These are phyloP conservation scores for Pelagia noctiluca DNA, from an alignment of 30 jellyfish, hydroid and myxozoan species.

Conservation along the genomic window DNA sequence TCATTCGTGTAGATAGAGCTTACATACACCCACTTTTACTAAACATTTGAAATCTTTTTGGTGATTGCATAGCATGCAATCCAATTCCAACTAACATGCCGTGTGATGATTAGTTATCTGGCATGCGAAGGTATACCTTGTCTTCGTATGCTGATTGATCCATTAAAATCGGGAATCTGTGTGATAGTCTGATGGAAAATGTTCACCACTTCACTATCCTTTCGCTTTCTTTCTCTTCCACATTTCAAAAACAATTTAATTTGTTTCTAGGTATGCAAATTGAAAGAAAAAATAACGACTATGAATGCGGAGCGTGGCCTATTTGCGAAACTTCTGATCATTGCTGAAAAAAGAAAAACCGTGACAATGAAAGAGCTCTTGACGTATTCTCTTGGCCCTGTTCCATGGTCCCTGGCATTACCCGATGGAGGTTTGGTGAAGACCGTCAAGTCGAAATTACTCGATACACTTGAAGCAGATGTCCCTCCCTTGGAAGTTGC, in stretches of 20 bases:
- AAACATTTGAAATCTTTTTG: too few species aligned
- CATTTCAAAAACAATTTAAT: too few species aligned
- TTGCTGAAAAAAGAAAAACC: slow-evolving; percentile 35
- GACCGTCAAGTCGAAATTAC: slow-evolving; percentile 46
- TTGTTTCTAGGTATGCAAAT: slow-evolving; percentile 23
- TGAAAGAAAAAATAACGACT: slow-evolving; percentile 39
- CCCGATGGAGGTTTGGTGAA: slow-evolving; percentile 57
- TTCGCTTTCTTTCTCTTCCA: neutral
- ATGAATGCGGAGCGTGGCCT: slow-evolving; percentile 51
- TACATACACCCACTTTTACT: too few species aligned
- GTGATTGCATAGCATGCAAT: too few species aligned
- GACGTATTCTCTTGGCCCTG: slow-evolving; percentile 52
- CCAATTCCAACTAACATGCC: too few species aligned
- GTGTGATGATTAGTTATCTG: too few species aligned
- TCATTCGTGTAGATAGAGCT: too few species aligned
- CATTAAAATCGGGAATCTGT: too few species aligned
- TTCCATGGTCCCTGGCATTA: slow-evolving; percentile 58
- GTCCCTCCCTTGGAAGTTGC: slow-evolving; percentile 5
- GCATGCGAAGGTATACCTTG: too few species aligned
- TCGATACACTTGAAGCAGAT: slow-evolving; percentile 6
- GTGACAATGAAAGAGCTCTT: slow-evolving; percentile 7
- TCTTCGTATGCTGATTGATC: too few species aligned
- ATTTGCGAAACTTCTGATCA: slow-evolving; percentile 54
- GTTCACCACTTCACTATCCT: neutral
- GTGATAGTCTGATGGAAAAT: too few species aligned